These are phyloP conservation scores for Malurus cyaneus DNA, from an alignment of 2,113 vertebrate genomes.

Conservation along the genomic window DNA sequence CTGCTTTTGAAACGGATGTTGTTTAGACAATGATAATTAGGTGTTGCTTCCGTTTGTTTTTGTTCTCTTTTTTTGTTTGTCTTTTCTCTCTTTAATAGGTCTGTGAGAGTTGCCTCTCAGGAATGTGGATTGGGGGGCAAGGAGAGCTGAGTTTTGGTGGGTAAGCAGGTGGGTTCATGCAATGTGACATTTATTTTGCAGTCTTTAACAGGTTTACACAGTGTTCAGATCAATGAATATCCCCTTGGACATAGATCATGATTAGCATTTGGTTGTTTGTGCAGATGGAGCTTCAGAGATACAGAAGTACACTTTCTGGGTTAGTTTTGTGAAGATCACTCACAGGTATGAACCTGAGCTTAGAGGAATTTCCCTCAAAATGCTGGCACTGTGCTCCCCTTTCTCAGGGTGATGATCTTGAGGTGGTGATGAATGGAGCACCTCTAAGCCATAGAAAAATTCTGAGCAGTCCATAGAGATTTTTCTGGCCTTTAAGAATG, in stretches of 20 bases:
- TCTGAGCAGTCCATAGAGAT: not conserved
- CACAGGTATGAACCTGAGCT: not conserved
- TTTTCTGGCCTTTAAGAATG: not conserved
- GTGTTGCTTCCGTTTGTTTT: not conserved
- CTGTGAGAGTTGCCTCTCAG: not conserved
- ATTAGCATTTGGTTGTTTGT: not conserved
- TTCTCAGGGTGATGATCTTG: not conserved
- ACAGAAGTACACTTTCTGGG: not conserved
- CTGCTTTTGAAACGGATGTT: not conserved
- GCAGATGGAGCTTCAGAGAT: not conserved
- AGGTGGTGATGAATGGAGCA: not conserved
- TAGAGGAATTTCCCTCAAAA: not conserved
- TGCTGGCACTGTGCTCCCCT: not conserved
- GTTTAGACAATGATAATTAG: not conserved
- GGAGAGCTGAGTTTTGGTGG: not conserved
- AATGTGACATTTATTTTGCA: not conserved
- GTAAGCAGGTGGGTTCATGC: not conserved
- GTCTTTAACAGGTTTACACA: not conserved
- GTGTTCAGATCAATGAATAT: rapidly evolving
- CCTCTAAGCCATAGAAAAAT: not conserved
- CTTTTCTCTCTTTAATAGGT: not conserved
- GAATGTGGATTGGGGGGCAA: not conserved
- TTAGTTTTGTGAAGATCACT: not conserved
- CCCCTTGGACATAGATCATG: not conserved
- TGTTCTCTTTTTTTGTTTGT: not conserved